phyloP scores from a whole-genome alignment of 2,797 vertebrate genomes.

The Chloroceryle amazona region DNA sequence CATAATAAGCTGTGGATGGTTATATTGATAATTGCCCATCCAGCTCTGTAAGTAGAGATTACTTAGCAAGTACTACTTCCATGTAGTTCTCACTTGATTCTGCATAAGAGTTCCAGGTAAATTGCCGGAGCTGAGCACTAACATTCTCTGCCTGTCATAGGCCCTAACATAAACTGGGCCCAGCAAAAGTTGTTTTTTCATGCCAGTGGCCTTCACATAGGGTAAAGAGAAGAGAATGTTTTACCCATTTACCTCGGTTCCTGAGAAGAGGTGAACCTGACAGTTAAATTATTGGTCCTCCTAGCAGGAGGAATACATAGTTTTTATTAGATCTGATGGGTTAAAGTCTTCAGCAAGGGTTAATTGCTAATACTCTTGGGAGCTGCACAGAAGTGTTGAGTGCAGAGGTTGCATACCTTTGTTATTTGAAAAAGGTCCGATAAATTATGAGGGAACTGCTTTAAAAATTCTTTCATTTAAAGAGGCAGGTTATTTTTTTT shows the following conservation, averaged over 20 bases:
- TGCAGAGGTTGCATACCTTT: constrained; percentile 30
- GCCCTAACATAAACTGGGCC: background rate
- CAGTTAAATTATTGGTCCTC: background rate
- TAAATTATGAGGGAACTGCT: constrained; percentile 14
- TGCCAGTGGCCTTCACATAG: background rate
- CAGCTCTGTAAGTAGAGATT: background rate
- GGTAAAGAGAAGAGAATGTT: background rate
- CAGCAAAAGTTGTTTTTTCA: background rate
- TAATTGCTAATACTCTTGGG: background rate
- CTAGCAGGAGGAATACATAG: background rate
- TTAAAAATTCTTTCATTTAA: constrained; percentile 20
- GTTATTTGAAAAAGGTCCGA: background rate
- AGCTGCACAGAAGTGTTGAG: background rate
- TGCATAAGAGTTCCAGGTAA: background rate
- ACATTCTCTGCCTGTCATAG: background rate
- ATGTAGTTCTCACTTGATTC: background rate
- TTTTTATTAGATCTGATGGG: background rate
- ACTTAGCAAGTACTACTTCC: background rate
- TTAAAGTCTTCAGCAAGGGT: constrained; percentile 2
- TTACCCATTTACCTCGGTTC: background rate
- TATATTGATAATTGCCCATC: background rate
- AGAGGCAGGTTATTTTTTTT: constrained; percentile 2
- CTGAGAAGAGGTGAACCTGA: background rate
- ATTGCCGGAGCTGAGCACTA: background rate
- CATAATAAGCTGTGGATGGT: background rate